A percentile compares a stretch with the other conserved stretches of the same genome.
phyloP scores from a whole-genome alignment of 1,140 invertebrate species.

The Globodera rostochiensis region DNA sequence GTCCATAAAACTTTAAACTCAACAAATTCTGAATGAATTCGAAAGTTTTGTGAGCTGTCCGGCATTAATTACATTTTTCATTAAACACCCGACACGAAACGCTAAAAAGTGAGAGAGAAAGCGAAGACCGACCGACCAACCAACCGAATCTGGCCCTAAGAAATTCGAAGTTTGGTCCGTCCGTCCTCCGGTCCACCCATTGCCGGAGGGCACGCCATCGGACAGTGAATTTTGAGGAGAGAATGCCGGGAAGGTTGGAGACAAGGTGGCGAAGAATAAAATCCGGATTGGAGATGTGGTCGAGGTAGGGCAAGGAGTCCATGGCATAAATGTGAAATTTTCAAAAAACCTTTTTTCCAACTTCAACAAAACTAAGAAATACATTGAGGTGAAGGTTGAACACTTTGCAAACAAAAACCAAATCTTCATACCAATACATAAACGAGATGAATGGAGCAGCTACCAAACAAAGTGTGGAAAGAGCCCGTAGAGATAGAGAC shows the following conservation, averaged over 20 bases:
- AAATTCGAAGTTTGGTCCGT: conserved; percentile 3
- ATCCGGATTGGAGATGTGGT: conserved; percentile 3
- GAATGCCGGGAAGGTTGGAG: not conserved
- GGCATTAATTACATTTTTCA: too few relatives aligned
- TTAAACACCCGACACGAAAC: too few relatives aligned
- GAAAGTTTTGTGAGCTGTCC: too few relatives aligned
- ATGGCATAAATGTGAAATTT: not conserved
- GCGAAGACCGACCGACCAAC: not conserved
- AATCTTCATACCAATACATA: not conserved
- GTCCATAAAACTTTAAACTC: too few relatives aligned
- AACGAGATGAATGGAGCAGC: not conserved
- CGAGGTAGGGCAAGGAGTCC: not conserved
- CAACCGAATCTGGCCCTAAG: not conserved
- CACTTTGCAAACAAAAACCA: not conserved
- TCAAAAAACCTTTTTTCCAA: not conserved
- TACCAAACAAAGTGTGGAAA: not conserved
- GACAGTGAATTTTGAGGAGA: not conserved
- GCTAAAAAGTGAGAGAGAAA: too few relatives aligned
- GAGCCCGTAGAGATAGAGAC: not conserved
- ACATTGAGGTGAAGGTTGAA: not conserved
- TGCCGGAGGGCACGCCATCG: conserved; percentile 12
- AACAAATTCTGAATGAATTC: too few relatives aligned
- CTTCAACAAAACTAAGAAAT: not conserved
- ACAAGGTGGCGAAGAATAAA: conserved; percentile 4
- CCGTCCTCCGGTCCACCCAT: not conserved